These are phyloP conservation scores for Heliconius cydno DNA, from an alignment of 2,888 invertebrate genomes.

Conservation along the genomic window DNA sequence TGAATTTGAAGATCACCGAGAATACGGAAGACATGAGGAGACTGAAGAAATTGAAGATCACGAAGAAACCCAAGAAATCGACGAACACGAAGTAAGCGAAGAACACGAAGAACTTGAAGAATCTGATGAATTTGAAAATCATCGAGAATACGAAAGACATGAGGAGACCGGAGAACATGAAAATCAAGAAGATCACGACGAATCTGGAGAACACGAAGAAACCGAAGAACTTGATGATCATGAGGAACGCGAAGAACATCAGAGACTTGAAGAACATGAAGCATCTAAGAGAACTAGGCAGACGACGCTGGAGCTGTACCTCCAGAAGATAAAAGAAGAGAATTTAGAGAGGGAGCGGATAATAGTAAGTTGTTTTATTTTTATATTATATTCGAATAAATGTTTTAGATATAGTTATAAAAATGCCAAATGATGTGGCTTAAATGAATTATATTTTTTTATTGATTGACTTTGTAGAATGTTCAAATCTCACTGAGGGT, in stretches of 20 bases:
- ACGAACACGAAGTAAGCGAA: conserved; percentile 22
- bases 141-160: conserved; percentile 22
- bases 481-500: not conserved
- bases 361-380: conserved; percentile 59
- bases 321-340: conserved; percentile 62
- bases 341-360: conserved; percentile 59
- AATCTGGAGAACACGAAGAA: not conserved
- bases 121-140: not conserved
- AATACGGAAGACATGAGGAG: conserved; percentile 52
- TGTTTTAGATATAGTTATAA: not conserved
- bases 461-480: not conserved
- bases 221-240: conserved; percentile 53
- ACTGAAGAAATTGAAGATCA: conserved; percentile 55
- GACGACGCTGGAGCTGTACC: conserved; percentile 58
- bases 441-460: too few species aligned
- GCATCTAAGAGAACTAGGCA: conserved; percentile 58
- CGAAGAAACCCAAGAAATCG: conserved; percentile 50
- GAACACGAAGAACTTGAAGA: conserved; percentile 52
- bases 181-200: conserved; percentile 53
- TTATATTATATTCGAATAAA: not conserved
- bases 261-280: conserved; percentile 52
- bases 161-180: conserved; percentile 1
- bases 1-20: conserved; percentile 53
- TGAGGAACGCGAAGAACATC: conserved; percentile 52
- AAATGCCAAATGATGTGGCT: too few species aligned